Evolutionary conservation across 2,797 vertebrate species (phyloP), one percentile per base, ranked within the genome.

Genomic region (Steatocranus sp.): DNA sequence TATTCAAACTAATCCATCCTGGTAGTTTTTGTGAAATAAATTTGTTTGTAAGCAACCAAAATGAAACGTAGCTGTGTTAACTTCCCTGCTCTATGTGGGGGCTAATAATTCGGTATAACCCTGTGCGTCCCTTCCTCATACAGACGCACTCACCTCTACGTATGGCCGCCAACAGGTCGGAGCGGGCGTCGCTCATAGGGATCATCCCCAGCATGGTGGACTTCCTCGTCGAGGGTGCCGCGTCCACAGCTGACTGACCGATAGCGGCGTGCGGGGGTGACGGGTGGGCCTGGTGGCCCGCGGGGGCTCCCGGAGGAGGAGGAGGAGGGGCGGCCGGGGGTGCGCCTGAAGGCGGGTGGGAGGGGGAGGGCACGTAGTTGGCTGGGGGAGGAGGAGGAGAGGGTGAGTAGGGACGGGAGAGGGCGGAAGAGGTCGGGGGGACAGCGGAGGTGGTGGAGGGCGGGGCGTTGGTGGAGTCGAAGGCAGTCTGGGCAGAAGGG

Each of bases 101-200:
- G 56, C 11, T 61, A 36, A 5, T 34, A 61, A 61, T 43, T 46
- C 3, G 2, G 14, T 46, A 46, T 12, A 12, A 32, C 66, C 6
- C 23, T 43, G 66, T 46, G 66, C 15, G 6, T 25, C 23, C 7
- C 15, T 48, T 70, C 15, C 17, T 73, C 25, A 25, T 4, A 5
- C 1, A 68, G 36, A 14, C 5, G 14, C 10, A 20, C 89, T 85
- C 18, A 98, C 97, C 97, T 95, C 97, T 96, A 83, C 97, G 97
- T 76, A 98, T 98, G 86, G 97, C 97, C 0, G 97, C 97, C 83
- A 98, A 96, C 84, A 98, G 95, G 93, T 98, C 97, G 68, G 97
- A 98, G 83, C 97, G 96, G 30, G 97, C 97, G 3, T 98, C 97
- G 87, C 97, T 98, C 96, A 98, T 98, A 5, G 97, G 97, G 76